Evolutionary conservation across 1,140 invertebrate species (phyloP).

Genomic region (Eurytemora carolleeae): DNA sequence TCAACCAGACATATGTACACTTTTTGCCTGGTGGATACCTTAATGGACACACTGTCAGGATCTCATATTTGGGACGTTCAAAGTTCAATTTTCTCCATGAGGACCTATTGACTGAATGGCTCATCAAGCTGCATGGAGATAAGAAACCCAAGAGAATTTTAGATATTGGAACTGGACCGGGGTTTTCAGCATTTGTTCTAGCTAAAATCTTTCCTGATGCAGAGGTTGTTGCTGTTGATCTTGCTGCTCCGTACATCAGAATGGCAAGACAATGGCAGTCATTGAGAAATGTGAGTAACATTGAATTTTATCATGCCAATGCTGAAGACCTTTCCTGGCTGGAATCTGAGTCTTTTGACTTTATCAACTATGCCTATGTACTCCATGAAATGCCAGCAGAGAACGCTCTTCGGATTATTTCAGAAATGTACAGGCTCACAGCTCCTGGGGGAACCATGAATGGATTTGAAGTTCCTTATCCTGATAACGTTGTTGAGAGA

Average conservation of each 20-base stretch:
- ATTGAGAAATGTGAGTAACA: not conserved
- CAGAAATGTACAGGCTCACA: conserved; percentile 3
- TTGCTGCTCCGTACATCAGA: conserved; percentile 7
- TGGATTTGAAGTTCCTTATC: conserved; percentile 10
- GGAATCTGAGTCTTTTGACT: conserved; percentile 2
- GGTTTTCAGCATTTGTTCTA: conserved; percentile 9
- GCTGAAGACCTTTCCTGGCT: conserved; percentile 2
- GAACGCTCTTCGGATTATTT: conserved; percentile 1
- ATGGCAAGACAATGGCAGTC: not conserved
- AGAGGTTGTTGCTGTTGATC: conserved; percentile 1
- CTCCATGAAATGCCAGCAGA: conserved; percentile 10
- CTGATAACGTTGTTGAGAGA: not conserved
- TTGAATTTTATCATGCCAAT: conserved; percentile 8
- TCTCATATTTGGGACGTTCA: conserved; percentile 6
- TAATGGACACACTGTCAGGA: conserved; percentile 6
- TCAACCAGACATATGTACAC: conserved; percentile 4
- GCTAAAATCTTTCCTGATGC: conserved; percentile 8
- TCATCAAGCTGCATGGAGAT: conserved; percentile 2
- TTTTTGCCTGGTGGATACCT: conserved; percentile 9
- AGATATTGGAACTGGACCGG: conserved; percentile 6
- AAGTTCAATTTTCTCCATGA: conserved; percentile 12
- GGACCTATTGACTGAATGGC: not conserved
- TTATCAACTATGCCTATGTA: conserved; percentile 10
- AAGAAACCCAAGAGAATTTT: conserved; percentile 4
- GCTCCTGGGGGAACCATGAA: conserved; percentile 2